Conservation (phyloP, 2,797 vertebrate species). For the Sebastes baramenuke region DNA sequence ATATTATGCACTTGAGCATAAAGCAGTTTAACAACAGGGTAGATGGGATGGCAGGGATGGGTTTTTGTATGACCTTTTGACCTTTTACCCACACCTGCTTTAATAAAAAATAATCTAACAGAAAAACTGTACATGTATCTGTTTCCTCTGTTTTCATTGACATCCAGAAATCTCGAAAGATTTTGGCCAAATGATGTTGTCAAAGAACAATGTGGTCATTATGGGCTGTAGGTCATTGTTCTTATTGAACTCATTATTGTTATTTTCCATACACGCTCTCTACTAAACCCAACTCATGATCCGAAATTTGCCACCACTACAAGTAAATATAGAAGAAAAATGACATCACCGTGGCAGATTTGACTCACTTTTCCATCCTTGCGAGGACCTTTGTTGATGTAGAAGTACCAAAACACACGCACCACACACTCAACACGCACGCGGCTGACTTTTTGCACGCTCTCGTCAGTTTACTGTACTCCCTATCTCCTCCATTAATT, state of each 20-base stretch:
- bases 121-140: not conserved
- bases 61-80: not conserved
- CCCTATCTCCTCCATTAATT: slow-evolving; percentile 66
- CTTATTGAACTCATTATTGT: not conserved
- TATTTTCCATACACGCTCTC: not conserved
- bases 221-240: not conserved
- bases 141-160: not conserved
- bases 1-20: not conserved
- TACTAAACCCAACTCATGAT: not conserved
- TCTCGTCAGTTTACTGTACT: slow-evolving; percentile 46
- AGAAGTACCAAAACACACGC: not conserved
- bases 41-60: not conserved
- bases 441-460: slow-evolving; percentile 40
- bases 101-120: not conserved
- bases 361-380: not conserved
- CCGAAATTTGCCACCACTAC: fast-evolving
- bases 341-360: not conserved
- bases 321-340: not conserved
- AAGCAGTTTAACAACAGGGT: not conserved
- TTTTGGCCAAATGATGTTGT: not conserved
- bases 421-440: not conserved
- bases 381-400: not conserved
- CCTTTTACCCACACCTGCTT: not conserved
- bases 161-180: not conserved
- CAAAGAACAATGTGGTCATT: not conserved